Base-by-base conservation (phyloP, 2,797 vertebrate species). In the Otolemur crassicaudatus region DNA sequence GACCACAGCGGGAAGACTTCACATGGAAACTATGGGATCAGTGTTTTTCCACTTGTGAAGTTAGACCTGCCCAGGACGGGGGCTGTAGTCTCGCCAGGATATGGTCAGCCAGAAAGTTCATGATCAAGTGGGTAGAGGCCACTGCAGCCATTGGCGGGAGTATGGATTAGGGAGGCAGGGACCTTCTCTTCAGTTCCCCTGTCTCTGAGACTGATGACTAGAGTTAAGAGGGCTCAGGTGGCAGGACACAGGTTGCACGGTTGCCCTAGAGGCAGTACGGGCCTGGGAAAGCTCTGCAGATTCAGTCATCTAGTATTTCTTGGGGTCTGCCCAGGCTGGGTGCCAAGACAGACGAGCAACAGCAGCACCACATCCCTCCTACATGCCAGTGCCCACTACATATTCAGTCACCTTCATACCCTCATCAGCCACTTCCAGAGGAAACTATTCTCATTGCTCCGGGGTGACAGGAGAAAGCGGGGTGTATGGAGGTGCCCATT, bases 31-130 rank as follows among this genome's bases (percentile, higher is more conserved):
- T 88, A 93, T 95, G 96, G 96, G 93, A 91, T 94, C 49, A 20
- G 95, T 95, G 96, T 97, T 97, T 96, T 97, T 96, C 96, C 96
- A 96, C 76, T 97, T 96, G 82, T 84, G 75, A 49, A 95, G 96
- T 96, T 90, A 95, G 95, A 96, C 94, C 97, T 97, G 93, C 94
- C 90, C 34, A 34, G 82, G 93, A 82, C 4, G 31, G 90, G 75
- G 63, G 92, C 94, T 79, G 58, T 6, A 29, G 91, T 65, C 87
- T 61, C 0, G 14, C 75, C 87, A 92, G 91, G 87, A 94, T 94
- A 82, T 95, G 89, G 90, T 91, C 37, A 46, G 89, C 9, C 37
- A 53, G 69, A 79, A 77, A 63, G 73, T 20, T 91, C 70, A 53
- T 79, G 13, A 89, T 73, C 73, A 77, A 76, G 31, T 23, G 61